Evolutionary conservation across 2,113 vertebrate species (phyloP).

Genomic region (Miniopterus natalensis): DNA sequence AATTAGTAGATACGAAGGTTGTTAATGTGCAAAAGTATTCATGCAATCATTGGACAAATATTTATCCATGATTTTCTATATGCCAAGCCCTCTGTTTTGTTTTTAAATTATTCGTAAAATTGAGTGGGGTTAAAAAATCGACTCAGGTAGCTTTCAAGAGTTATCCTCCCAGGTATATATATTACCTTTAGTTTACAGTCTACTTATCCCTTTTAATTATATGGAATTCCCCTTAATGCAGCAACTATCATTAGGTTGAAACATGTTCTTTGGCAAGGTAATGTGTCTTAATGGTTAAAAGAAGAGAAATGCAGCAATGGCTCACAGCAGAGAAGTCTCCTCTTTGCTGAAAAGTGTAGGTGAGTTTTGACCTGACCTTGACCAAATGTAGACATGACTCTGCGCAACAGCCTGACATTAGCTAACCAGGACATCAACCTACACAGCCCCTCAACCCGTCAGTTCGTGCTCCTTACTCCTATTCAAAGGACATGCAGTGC

Average conservation of each 20-base stretch:
- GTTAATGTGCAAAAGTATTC: slow-evolving; percentile 45
- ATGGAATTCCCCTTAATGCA: slow-evolving; percentile 4
- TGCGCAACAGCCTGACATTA: not conserved
- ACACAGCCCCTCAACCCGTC: not conserved
- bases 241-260: slow-evolving; percentile 30
- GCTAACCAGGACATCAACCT: not conserved
- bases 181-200: slow-evolving; percentile 15
- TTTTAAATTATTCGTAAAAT: slow-evolving; percentile 66
- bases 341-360: not conserved
- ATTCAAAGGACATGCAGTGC: not conserved
- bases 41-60: slow-evolving; percentile 17
- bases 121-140: slow-evolving; percentile 43
- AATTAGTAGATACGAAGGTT: slow-evolving; percentile 4
- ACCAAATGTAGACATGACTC: not conserved
- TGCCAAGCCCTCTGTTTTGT: slow-evolving; percentile 47
- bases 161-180: not conserved
- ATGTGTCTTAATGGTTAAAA: slow-evolving; percentile 23
- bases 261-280: not conserved
- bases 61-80: slow-evolving; percentile 41
- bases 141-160: slow-evolving; percentile 5
- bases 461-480: not conserved
- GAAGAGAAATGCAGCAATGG: not conserved
- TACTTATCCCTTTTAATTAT: slow-evolving; percentile 38
- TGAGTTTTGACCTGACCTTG: not conserved
- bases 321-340: not conserved